Percentiles rank a stretch among this genome's conserved stretches.
Conservation (phyloP, 1,140 invertebrate genomes). For the Drosophila sp. region DNA sequence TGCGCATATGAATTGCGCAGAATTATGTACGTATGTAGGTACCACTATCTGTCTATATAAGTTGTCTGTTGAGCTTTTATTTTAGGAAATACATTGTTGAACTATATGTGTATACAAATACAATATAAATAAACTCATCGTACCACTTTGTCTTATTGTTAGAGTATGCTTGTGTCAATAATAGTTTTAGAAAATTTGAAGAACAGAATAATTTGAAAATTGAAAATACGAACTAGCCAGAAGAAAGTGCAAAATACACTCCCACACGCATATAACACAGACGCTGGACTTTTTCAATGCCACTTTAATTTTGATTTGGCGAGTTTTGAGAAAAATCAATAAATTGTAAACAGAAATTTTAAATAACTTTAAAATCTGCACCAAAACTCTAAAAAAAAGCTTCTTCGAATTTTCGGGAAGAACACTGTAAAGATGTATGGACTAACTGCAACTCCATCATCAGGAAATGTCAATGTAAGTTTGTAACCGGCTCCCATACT, state of each 20-base stretch:
- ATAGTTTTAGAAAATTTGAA: conserved; percentile 36
- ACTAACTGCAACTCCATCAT: conserved; percentile 17
- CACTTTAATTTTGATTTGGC: conserved; percentile 34
- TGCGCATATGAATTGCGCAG: conserved; percentile 42
- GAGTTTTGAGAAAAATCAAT: conserved; percentile 58
- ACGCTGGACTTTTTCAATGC: conserved; percentile 43
- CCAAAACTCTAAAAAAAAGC: conserved; percentile 25
- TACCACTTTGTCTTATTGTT: conserved; percentile 32
- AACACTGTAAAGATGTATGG: conserved; percentile 42
- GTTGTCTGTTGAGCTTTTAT: conserved; percentile 38
- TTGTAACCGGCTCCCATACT: neutral
- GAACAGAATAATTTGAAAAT: conserved; percentile 30
- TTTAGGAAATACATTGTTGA: conserved; percentile 18
- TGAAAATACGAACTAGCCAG: conserved; percentile 29
- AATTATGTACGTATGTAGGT: conserved; percentile 15
- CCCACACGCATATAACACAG: conserved; percentile 9
- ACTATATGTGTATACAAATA: conserved; percentile 45
- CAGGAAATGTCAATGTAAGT: conserved; percentile 22
- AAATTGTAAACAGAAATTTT: conserved; percentile 50
- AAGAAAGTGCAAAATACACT: conserved; percentile 49
- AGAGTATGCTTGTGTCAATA: conserved; percentile 41
- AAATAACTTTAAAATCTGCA: conserved; percentile 27
- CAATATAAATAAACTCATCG: conserved; percentile 40
- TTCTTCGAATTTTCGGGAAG: conserved; percentile 11
- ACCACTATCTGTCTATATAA: conserved; percentile 41